Conservation (phyloP, 2,113 vertebrate species). For the Proterorhinus semilunaris region DNA sequence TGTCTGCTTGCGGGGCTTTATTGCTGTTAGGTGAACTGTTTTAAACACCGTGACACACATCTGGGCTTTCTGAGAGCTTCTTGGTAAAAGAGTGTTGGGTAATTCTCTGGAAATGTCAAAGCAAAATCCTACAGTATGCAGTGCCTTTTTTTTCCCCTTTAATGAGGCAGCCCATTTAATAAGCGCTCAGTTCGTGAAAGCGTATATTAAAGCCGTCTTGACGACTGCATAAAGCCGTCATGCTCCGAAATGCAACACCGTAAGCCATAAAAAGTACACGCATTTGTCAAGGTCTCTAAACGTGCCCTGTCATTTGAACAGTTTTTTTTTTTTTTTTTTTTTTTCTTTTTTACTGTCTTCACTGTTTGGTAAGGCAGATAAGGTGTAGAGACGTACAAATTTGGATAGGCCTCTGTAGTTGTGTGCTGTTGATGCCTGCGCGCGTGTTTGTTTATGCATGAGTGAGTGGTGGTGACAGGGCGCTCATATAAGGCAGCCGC, state of each 20-base stretch:
- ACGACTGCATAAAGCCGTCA: background rate
- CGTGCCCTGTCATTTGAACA: background rate
- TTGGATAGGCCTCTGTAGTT: conserved; percentile 14
- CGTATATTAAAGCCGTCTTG: background rate
- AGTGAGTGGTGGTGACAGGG: conserved; percentile 59
- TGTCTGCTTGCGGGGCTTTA: too few species aligned
- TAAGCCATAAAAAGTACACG: background rate
- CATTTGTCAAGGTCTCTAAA: background rate
- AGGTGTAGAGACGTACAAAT: conserved; percentile 17
- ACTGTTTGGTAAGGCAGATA: background rate
- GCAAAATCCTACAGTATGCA: background rate
- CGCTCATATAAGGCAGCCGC: conserved; percentile 59
- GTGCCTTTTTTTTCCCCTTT: too few species aligned
- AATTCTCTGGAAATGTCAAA: background rate
- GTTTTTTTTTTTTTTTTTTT: background rate
- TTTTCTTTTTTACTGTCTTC: background rate
- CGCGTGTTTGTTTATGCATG: conserved; percentile 64
- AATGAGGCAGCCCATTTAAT: background rate
- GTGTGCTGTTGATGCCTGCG: conserved; percentile 28
- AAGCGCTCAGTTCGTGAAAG: background rate
- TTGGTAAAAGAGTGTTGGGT: background rate
- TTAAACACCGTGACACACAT: too few species aligned
- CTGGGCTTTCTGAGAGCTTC: background rate
- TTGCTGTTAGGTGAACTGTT: too few species aligned
- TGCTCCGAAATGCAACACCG: background rate